phyloP scores from a whole-genome alignment of 2,113 vertebrate genomes.

The Agapornis roseicollis region DNA sequence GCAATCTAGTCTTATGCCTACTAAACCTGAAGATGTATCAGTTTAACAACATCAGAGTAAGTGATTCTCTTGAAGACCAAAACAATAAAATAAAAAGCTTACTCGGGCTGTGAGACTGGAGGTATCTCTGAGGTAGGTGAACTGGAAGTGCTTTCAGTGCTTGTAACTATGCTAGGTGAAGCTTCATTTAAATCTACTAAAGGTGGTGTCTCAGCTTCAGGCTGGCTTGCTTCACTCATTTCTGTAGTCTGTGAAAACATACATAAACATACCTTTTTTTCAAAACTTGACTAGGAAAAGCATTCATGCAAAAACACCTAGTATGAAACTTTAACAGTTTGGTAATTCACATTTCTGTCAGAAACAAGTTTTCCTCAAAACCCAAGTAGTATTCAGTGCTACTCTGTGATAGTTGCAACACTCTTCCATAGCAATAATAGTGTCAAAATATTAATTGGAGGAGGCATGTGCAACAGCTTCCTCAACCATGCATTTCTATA shows the following conservation, averaged over 20 bases:
- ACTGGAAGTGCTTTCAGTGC: constrained; percentile 78
- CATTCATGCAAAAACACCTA: neutral
- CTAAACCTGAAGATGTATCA: neutral
- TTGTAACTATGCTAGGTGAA: constrained; percentile 52
- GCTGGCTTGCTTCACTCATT: constrained; percentile 41
- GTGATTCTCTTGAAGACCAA: neutral
- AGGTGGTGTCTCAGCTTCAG: constrained; percentile 62
- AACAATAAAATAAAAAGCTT: constrained; percentile 52
- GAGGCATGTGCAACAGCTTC: neutral
- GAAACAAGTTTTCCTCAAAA: neutral
- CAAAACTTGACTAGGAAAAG: neutral
- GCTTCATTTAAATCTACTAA: constrained; percentile 65
- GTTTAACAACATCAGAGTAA: neutral
- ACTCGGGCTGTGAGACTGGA: constrained; percentile 78
- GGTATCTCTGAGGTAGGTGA: constrained; percentile 90
- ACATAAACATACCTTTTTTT: neutral
- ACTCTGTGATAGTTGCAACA: neutral
- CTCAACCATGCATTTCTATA: neutral
- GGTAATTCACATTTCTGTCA: neutral
- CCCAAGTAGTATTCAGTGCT: neutral
- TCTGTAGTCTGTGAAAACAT: constrained; percentile 65
- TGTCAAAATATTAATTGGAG: neutral
- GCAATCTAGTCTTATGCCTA: neutral
- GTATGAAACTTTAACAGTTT: neutral
- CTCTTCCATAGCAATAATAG: neutral